A percentile compares a stretch with the other conserved stretches of the same genome.
phyloP scores from a whole-genome alignment of 2,113 vertebrate species.

The Enhydra lutris region DNA sequence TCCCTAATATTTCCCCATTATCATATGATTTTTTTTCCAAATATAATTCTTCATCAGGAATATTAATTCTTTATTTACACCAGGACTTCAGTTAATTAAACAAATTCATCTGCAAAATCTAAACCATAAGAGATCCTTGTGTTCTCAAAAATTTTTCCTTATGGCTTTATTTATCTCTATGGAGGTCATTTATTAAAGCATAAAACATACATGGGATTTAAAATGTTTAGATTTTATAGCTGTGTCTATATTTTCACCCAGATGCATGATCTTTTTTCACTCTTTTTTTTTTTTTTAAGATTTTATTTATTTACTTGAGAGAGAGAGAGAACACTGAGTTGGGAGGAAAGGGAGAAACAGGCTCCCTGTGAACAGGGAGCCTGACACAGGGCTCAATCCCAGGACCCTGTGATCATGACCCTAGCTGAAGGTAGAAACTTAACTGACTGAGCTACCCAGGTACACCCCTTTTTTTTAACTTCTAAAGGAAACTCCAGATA shows the following conservation, averaged over 20 bases:
- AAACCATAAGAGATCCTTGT: neutral
- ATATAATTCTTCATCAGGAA: neutral
- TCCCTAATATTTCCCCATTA: neutral
- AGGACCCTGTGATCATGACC: too few species aligned
- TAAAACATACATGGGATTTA: neutral
- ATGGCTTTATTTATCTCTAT: neutral
- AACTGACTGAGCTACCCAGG: neutral
- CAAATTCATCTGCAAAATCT: neutral
- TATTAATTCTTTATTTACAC: neutral
- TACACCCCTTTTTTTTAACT: neutral
- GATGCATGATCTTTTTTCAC: neutral
- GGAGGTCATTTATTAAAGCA: neutral
- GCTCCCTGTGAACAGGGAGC: neutral
- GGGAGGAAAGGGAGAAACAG: neutral
- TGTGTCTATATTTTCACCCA: neutral
- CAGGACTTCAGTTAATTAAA: neutral
- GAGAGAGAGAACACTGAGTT: neutral
- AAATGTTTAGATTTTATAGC: neutral
- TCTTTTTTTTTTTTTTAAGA: neutral
- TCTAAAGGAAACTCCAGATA: neutral
- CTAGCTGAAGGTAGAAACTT: too few species aligned
- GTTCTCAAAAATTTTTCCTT: neutral
- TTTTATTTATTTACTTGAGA: neutral
- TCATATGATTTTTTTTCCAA: neutral
- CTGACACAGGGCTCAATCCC: fast-evolving